Conservation (phyloP, 1,140 invertebrate genomes). For the Microvelia longipes region DNA sequence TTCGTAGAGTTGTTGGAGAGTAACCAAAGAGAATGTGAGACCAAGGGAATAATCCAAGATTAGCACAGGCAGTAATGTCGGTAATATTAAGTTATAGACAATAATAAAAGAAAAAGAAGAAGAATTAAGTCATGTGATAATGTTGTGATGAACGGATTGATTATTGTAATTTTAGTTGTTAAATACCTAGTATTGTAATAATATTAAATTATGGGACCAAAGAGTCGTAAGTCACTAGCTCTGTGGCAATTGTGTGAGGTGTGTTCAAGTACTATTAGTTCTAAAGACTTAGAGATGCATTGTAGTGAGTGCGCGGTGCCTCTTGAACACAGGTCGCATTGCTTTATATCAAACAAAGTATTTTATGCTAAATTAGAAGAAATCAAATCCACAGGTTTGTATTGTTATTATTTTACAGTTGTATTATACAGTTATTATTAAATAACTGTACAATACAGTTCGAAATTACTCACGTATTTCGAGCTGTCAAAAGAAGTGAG, state of each 20-base stretch:
- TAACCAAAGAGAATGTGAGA: no score
- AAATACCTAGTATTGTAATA: no score
- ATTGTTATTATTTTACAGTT: constrained; percentile 11
- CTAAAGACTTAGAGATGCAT: constrained; percentile 28
- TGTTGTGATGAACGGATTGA: no score
- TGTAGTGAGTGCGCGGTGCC: constrained; percentile 31
- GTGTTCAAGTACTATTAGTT: constrained; percentile 25
- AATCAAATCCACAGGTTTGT: constrained; percentile 32
- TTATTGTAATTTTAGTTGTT: no score
- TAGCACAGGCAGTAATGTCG: no score
- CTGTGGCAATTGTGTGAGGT: constrained; percentile 29
- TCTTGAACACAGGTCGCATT: constrained; percentile 27
- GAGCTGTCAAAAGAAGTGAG: neutral
- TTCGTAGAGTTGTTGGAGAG: no score
- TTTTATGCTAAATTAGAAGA: constrained; percentile 32
- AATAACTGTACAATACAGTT: neutral
- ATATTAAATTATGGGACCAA: constrained; percentile 30
- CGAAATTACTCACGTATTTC: constrained; percentile 9
- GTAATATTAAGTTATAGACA: no score
- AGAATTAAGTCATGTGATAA: no score
- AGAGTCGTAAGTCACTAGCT: constrained; percentile 25
- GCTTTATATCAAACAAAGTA: constrained; percentile 30
- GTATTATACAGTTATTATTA: neutral
- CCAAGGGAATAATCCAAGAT: no score
- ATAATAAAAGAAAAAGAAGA: no score